Base-by-base conservation (phyloP, 2,113 vertebrate species). In the Shinisaurus crocodilurus region DNA sequence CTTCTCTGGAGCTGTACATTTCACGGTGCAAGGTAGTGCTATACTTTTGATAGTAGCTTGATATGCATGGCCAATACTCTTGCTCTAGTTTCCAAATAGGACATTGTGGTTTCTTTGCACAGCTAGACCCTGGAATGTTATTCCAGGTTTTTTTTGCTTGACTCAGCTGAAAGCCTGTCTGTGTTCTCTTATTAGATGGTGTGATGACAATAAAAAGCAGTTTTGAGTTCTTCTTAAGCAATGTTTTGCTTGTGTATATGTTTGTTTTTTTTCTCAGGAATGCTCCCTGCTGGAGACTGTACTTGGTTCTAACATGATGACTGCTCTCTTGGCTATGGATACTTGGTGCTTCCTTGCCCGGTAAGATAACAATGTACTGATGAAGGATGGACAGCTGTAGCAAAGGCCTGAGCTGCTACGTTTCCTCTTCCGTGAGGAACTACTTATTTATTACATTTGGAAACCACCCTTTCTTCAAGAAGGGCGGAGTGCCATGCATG, bases 281-380 rank as follows among this genome's bases (percentile, higher is more conserved):
- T 25, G 5, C 9, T 97, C 97, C 76, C 96, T 99, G 86, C 89
- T 99, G 81, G 92, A 95, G 7, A 97, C 98, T 5, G 97, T 99
- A 23, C 97, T 99, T 60, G 96, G 98, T 94, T 80, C 97, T 45
- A 98, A 98, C 32, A 97, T 97, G 92, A 98, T 98, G 89, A 97
- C 98, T 0, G 97, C 98, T 85, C 90, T 99, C 9, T 95, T 99
- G 43, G 98, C 98, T 45, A 96, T 98, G 95, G 99, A 99, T 79
- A 96, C 97, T 0, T 99, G 99, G 99, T 99, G 99, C 93, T 99
- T 99, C 92, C 97, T 98, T 93, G 98, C 98, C 63, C 97, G 98
- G 99, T 99, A 95, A 96, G 94, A 23, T 72, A 32, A 82, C 25
- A 0, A 23, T 13, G n/a, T 70, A 0, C 25, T 37, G 12, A 32